Conservation (phyloP, 2,888 invertebrate genomes). For the Marronus borbonicus region DNA sequence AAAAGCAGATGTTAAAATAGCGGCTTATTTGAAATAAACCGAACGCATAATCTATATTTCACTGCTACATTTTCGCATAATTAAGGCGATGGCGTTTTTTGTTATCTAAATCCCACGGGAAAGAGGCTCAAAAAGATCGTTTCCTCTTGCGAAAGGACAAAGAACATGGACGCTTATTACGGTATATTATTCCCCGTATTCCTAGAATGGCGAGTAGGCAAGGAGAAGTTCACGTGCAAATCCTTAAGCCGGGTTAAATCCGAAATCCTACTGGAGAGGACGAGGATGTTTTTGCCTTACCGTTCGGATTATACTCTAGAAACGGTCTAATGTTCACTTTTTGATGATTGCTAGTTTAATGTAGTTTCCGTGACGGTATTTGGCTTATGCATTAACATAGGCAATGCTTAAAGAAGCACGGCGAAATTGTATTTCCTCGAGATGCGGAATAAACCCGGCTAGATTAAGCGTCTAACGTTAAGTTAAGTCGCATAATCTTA, state of each 20-base stretch:
- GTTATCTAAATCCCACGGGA: constrained; percentile 34
- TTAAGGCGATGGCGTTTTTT: constrained; percentile 2
- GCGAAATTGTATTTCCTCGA: constrained; percentile 31
- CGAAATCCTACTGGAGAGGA: constrained; percentile 16
- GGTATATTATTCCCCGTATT: constrained; percentile 3
- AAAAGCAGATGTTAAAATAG: neutral
- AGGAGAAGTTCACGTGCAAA: constrained; percentile 17
- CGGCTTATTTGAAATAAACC: neutral
- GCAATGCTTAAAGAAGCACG: neutral
- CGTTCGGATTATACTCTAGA: constrained; percentile 19
- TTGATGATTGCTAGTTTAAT: constrained; percentile 46
- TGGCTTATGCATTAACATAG: constrained; percentile 8
- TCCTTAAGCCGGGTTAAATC: constrained; percentile 39
- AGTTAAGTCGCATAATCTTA: constrained; percentile 5
- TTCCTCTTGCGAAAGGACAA: constrained; percentile 11
- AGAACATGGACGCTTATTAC: constrained; percentile 28
- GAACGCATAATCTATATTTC: neutral
- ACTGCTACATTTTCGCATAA: constrained; percentile 9
- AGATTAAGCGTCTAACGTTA: constrained; percentile 25
- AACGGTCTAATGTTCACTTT: constrained; percentile 34
- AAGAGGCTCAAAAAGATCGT: constrained; percentile 12
- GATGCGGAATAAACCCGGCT: constrained; percentile 15
- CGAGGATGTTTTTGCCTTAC: constrained; percentile 35
- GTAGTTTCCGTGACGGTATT: neutral
- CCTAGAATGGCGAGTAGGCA: neutral